phyloP scores from a whole-genome alignment of 2,797 vertebrate species.

The Cyprinodon diabolis region DNA sequence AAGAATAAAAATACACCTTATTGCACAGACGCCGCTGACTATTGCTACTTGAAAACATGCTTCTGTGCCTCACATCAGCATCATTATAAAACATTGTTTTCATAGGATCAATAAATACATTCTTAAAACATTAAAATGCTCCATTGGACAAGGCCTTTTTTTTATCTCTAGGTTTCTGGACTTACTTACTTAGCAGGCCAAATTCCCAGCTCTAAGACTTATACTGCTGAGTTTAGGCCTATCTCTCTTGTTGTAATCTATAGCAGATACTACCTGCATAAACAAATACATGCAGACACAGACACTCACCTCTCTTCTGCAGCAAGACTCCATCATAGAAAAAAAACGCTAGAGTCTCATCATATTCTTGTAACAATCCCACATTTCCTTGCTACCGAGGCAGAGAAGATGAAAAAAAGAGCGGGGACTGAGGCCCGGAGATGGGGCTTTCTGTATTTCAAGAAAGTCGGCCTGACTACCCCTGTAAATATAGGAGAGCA shows the following conservation, averaged over 20 bases:
- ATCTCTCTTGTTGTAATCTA: conserved; percentile 14
- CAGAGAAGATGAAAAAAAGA: conserved; percentile 34
- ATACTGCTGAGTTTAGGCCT: conserved; percentile 16
- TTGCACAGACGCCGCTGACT: conserved; percentile 40
- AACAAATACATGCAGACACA: conserved; percentile 32
- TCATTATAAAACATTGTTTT: conserved; percentile 10
- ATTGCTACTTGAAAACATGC: neutral
- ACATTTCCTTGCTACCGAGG: conserved; percentile 54
- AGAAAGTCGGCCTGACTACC: conserved; percentile 70
- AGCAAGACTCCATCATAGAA: conserved; percentile 53
- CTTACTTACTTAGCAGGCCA: conserved; percentile 33
- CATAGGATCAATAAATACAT: conserved; percentile 12
- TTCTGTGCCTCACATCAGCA: conserved; percentile 3
- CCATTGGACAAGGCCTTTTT: conserved; percentile 28
- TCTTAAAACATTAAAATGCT: conserved; percentile 21
- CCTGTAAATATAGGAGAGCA: conserved; percentile 71
- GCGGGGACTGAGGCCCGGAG: conserved; percentile 54
- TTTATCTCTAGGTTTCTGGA: conserved; percentile 34
- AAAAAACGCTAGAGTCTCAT: conserved; percentile 44
- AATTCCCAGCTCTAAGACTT: conserved; percentile 36
- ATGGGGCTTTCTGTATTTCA: conserved; percentile 60
- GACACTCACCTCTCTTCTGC: conserved; percentile 78
- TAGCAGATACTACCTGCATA: conserved; percentile 21
- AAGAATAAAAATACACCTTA: conserved; percentile 71
- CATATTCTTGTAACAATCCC: conserved; percentile 54